Conservation (phyloP, 2,113 vertebrate species). For the Miniopterus natalensis region DNA sequence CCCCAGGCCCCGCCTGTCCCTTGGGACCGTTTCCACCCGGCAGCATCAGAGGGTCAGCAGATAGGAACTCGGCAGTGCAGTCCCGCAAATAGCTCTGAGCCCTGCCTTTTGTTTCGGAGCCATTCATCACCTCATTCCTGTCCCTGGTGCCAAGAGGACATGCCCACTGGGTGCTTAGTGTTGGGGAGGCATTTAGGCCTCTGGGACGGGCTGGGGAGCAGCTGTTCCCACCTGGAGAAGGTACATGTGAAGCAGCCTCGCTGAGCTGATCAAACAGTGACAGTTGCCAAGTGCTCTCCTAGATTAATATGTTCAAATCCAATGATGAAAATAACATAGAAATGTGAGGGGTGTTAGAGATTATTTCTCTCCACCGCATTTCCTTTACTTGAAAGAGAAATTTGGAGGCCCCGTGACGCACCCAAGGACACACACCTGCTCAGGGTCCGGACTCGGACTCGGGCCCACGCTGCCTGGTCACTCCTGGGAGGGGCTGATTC, state of each 20-base stretch:
- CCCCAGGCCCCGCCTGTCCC: fast-evolving
- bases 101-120: neutral
- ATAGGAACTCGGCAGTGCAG: neutral
- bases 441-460: neutral
- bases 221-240: neutral
- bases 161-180: fast-evolving
- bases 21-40: fast-evolving
- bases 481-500: no score
- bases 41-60: neutral
- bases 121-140: neutral
- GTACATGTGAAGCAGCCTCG: fast-evolving
- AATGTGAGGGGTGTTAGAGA: neutral
- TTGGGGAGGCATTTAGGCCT: fast-evolving
- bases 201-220: fast-evolving
- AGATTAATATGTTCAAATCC: no score
- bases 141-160: fast-evolving
- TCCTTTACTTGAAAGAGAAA: neutral
- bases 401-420: neutral
- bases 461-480: fast-evolving
- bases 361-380: neutral
- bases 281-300: neutral
- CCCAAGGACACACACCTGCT: fast-evolving
- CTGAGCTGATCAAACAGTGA: neutral
- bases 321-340: fast-evolving
- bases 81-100: neutral